Conservation (phyloP, 2,797 vertebrate species). For the Tenualosa ilisha region DNA sequence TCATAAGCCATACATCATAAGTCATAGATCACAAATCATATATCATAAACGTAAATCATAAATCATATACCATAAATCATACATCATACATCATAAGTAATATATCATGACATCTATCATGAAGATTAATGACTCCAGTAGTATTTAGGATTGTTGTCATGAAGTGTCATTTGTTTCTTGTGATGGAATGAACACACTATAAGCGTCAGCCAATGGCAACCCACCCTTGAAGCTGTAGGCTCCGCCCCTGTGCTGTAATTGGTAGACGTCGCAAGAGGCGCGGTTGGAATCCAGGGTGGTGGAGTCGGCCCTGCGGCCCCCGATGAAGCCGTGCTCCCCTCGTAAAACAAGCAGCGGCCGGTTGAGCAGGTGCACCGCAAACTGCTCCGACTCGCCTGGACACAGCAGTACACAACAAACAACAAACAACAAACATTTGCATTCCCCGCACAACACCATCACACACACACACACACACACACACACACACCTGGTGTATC, state of each 20-base stretch:
- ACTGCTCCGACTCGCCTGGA: slow-evolving; percentile 86
- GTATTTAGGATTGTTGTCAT: no score
- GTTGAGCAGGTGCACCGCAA: slow-evolving; percentile 96
- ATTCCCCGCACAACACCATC: not conserved
- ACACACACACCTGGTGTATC: slow-evolving; percentile 82
- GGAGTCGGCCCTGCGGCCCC: slow-evolving; percentile 84
- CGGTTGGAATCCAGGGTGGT: slow-evolving; percentile 91
- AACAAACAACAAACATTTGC: not conserved
- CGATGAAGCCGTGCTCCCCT: slow-evolving; percentile 94
- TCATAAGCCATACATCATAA: no score
- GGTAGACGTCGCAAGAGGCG: slow-evolving; percentile 92
- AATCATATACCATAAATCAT: no score
- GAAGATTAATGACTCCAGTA: no score
- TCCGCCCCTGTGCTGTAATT: slow-evolving; percentile 87
- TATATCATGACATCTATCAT: no score
- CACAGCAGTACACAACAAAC: slow-evolving; percentile 17
- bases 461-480: not conserved
- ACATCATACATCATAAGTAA: no score
- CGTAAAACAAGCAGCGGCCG: slow-evolving; percentile 93
- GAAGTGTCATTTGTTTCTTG: no score
- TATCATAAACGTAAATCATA: no score
- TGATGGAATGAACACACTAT: no score
- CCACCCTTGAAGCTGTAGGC: slow-evolving; percentile 91
- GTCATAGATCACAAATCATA: no score
- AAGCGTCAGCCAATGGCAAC: slow-evolving; percentile 39